Percentiles rank a stretch among this genome's conserved stretches.
These are phyloP conservation scores for Caenorhabditis becei DNA, from an alignment of 2,888 invertebrate genomes.

Conservation along the genomic window DNA sequence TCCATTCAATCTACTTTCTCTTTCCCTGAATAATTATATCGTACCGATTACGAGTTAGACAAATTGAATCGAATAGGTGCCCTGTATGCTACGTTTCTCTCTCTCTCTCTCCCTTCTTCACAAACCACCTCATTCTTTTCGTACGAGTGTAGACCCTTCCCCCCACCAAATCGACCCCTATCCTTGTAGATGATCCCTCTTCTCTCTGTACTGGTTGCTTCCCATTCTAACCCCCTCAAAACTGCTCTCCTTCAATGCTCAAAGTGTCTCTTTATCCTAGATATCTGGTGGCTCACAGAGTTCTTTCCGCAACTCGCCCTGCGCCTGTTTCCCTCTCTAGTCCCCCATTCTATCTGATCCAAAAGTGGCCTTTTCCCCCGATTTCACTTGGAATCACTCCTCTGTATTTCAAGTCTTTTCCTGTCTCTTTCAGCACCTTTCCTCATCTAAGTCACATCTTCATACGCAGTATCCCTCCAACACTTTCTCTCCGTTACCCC, in stretches of 20 bases:
- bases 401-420: constrained; percentile 19
- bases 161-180: constrained; percentile 20
- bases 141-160: constrained; percentile 43
- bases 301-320: constrained; percentile 49
- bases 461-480: constrained; percentile 21
- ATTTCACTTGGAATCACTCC: constrained; percentile 55
- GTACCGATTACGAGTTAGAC: constrained; percentile 62
- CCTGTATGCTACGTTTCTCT: constrained; percentile 26
- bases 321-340: constrained; percentile 21
- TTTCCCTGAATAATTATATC: constrained; percentile 44
- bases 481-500: background rate
- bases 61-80: constrained; percentile 61
- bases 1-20: background rate
- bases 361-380: constrained; percentile 47
- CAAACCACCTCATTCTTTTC: constrained; percentile 55
- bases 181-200: constrained; percentile 53
- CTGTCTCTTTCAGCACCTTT: constrained; percentile 30
- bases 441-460: constrained; percentile 4
- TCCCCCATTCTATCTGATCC: constrained; percentile 21
- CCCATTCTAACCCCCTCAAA: constrained; percentile 1
- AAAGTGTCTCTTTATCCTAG: constrained; percentile 31
- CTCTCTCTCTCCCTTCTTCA: constrained; percentile 4
- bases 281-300: constrained; percentile 47
- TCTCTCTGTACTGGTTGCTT: constrained; percentile 44
- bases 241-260: constrained; percentile 50